Percentiles rank a stretch among this genome's conserved stretches.
These are phyloP conservation scores for Caloenas nicobarica DNA, from an alignment of 2,113 vertebrate species.

Conservation along the genomic window DNA sequence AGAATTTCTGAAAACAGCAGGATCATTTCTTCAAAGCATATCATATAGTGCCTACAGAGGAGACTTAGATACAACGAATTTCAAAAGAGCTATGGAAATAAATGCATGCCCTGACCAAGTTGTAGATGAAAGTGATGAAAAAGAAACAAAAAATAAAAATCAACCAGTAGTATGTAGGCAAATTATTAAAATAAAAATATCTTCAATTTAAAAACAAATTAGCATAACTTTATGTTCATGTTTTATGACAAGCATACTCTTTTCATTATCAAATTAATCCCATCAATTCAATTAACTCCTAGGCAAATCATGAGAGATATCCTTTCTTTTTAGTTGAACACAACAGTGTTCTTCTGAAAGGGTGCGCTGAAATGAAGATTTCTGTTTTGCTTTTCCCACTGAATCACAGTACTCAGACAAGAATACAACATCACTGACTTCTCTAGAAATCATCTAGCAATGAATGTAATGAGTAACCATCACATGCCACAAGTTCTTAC, in stretches of 20 bases:
- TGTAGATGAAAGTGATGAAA: neutral
- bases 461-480: neutral
- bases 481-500: neutral
- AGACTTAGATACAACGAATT: neutral
- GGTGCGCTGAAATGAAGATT: neutral
- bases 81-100: neutral
- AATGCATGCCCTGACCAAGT: neutral
- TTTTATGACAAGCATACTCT: slow-evolving; percentile 34
- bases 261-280: slow-evolving; percentile 32
- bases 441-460: neutral
- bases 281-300: slow-evolving; percentile 3
- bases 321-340: neutral
- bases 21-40: neutral
- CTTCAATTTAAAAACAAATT: slow-evolving; percentile 44
- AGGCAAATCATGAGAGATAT: slow-evolving; percentile 19
- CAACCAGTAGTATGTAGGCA: neutral
- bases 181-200: slow-evolving; percentile 42
- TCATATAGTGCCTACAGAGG: neutral
- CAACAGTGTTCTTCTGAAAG: neutral
- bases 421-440: neutral
- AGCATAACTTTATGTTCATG: slow-evolving; percentile 4
- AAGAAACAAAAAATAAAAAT: neutral
- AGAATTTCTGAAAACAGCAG: slow-evolving; percentile 3
- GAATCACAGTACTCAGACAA: neutral
- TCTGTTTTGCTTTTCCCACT: neutral